Percentiles rank a stretch among this genome's conserved stretches.
These are phyloP conservation scores for Erythrolamprus reginae DNA, from an alignment of 2,113 vertebrate genomes.

Conservation along the genomic window DNA sequence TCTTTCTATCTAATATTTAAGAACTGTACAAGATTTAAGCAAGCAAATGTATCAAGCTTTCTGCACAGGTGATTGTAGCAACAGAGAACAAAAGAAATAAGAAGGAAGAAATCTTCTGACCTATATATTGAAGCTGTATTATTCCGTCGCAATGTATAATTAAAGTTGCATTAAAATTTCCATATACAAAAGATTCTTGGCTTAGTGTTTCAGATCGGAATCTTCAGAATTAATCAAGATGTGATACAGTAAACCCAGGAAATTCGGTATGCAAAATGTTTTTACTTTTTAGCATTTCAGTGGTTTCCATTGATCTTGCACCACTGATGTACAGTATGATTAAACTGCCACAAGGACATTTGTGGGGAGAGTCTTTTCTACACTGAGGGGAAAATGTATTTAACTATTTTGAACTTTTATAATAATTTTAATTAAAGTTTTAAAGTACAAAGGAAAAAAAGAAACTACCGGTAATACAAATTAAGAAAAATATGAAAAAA, in stretches of 20 bases:
- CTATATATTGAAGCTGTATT: conserved; percentile 12
- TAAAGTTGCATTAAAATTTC: conserved; percentile 29
- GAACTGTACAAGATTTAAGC: not conserved
- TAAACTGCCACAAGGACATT: not conserved
- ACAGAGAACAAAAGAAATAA: accelerated
- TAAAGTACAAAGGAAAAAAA: not conserved
- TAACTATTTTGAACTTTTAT: no score
- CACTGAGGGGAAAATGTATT: no score
- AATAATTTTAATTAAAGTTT: not conserved
- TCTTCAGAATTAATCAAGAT: not conserved
- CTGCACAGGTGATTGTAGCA: not conserved
- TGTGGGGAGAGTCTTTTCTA: not conserved
- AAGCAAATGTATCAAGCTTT: not conserved
- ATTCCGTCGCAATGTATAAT: conserved; percentile 26
- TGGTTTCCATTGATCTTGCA: not conserved
- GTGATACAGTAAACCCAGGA: not conserved
- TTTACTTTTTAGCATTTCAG: not conserved
- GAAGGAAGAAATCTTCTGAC: conserved; percentile 28
- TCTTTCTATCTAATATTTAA: not conserved
- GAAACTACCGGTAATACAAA: not conserved
- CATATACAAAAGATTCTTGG: not conserved
- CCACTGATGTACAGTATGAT: not conserved
- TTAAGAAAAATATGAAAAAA: not conserved
- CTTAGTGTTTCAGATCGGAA: not conserved
- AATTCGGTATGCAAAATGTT: not conserved